Conservation (phyloP, 2,888 invertebrate species). For the Sinelater perroti region DNA sequence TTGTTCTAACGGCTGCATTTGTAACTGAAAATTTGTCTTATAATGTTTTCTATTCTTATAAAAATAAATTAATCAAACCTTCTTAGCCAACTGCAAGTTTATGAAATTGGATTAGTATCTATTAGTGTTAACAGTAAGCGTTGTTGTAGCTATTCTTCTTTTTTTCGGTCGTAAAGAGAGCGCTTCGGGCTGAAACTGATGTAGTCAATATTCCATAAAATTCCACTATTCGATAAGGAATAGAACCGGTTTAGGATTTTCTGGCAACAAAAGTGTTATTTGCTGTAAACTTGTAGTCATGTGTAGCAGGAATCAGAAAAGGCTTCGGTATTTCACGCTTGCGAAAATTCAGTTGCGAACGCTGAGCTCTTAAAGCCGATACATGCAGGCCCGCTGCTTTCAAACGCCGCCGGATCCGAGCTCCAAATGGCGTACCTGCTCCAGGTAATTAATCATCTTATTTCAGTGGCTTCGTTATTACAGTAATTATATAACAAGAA, state of each 20-base stretch:
- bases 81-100: no score
- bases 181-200: slow-evolving; percentile 32
- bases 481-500: no score
- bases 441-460: slow-evolving; percentile 20
- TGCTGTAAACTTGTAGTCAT: slow-evolving; percentile 40
- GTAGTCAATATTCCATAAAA: slow-evolving; percentile 39
- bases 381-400: slow-evolving; percentile 22
- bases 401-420: slow-evolving; percentile 10
- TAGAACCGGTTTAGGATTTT: slow-evolving; percentile 37
- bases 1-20: no score
- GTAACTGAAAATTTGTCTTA: no score
- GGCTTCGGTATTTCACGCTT: slow-evolving; percentile 38
- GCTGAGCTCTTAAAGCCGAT: slow-evolving; percentile 33
- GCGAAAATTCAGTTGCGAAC: slow-evolving; percentile 28
- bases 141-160: no score
- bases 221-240: slow-evolving; percentile 39
- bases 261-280: slow-evolving; percentile 40
- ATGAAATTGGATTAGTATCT: no score
- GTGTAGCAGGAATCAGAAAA: slow-evolving; percentile 39
- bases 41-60: no score
- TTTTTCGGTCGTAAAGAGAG: slow-evolving; percentile 22
- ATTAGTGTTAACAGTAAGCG: no score
- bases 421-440: slow-evolving; percentile 1
- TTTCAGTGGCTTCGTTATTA: no score
- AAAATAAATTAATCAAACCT: no score